phyloP scores from a whole-genome alignment of 2,797 vertebrate genomes.

The Myotis daubentonii region DNA sequence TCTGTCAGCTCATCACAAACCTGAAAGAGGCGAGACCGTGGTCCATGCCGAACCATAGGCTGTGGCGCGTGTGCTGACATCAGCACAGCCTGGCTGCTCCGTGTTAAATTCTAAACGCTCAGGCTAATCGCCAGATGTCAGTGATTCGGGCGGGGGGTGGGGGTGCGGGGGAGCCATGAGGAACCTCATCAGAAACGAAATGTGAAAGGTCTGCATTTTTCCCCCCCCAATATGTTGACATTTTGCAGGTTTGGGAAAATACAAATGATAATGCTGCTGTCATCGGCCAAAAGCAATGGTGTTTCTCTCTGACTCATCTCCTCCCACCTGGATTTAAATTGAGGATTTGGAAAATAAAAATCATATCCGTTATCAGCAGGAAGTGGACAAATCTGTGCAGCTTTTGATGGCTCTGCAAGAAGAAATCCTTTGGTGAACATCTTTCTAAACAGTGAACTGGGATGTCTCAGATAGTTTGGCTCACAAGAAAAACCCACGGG shows the following conservation, averaged over 20 bases:
- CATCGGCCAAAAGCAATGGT: conserved; percentile 71
- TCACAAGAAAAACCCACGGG: not conserved
- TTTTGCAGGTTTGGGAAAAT: conserved; percentile 79
- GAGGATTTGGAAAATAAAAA: conserved; percentile 71
- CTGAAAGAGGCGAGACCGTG: conserved; percentile 60
- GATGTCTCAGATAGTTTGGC: not conserved
- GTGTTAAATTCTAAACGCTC: conserved; percentile 69
- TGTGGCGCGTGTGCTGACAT: conserved; percentile 71
- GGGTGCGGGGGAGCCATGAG: conserved; percentile 31
- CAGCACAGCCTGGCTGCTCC: conserved; percentile 62
- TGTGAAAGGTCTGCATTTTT: conserved; percentile 82
- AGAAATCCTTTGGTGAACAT: conserved; percentile 42
- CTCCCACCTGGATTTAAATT: conserved; percentile 75
- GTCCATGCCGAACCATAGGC: not conserved
- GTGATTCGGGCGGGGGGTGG: conserved; percentile 63
- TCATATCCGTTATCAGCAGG: conserved; percentile 65
- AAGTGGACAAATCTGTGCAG: conserved; percentile 54
- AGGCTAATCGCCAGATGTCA: conserved; percentile 80
- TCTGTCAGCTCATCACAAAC: conserved; percentile 65
- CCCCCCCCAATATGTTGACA: conserved; percentile 74
- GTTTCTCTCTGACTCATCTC: conserved; percentile 75
- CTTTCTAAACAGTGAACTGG: conserved; percentile 39
- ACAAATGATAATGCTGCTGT: conserved; percentile 74
- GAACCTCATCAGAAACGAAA: conserved; percentile 78
- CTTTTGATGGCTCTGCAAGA: conserved; percentile 60